Evolutionary conservation across 2,113 vertebrate genomes (phyloP).

Genomic region (Lepidiolamprologus cunningtoni): DNA sequence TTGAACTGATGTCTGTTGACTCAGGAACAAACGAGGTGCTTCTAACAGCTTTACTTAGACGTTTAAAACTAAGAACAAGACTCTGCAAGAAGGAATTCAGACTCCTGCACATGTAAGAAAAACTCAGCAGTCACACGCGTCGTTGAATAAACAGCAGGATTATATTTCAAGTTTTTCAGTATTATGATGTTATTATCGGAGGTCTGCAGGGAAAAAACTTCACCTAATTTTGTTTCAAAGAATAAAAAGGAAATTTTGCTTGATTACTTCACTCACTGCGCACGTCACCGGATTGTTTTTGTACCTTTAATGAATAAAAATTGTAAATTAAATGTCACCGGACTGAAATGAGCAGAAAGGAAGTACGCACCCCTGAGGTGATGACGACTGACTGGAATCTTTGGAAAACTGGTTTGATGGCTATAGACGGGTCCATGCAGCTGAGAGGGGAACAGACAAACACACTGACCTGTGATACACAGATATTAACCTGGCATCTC

Average conservation of each 20-base stretch:
- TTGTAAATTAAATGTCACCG: not conserved
- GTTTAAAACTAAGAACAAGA: not conserved
- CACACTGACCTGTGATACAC: not conserved
- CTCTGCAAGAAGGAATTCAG: not conserved
- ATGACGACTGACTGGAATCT: conserved; percentile 90
- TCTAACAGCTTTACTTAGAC: not conserved
- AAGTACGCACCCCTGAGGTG: conserved; percentile 80
- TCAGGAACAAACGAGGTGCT: not conserved
- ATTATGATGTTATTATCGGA: not conserved
- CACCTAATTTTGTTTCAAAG: not conserved
- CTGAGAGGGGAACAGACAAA: conserved; percentile 42
- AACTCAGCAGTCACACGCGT: not conserved
- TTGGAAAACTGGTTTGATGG: conserved; percentile 90
- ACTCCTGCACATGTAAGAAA: not conserved
- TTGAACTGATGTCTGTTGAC: too few species aligned
- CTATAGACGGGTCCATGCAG: conserved; percentile 89
- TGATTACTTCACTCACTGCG: not conserved
- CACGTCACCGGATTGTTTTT: not conserved
- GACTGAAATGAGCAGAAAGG: not conserved
- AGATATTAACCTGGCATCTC: not conserved
- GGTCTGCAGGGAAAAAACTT: not conserved
- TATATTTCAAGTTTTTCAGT: not conserved
- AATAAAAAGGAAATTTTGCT: not conserved
- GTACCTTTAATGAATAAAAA: not conserved
- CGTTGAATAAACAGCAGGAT: not conserved